Base-by-base conservation (phyloP, 1,140 invertebrate species). In the Wiebesia pumilae region DNA sequence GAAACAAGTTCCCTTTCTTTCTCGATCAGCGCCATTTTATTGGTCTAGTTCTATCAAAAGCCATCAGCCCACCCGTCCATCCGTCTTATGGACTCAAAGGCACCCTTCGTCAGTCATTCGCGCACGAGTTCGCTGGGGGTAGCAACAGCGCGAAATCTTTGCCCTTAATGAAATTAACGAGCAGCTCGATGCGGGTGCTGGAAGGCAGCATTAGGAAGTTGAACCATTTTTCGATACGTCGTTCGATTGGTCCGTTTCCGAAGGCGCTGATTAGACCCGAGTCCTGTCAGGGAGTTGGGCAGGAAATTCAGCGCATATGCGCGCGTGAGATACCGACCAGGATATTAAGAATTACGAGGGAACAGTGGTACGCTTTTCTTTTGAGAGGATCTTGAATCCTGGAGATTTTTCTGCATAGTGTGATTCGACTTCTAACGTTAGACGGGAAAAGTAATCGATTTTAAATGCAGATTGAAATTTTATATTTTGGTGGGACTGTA, bases 141-240 rank as follows among this genome's bases (percentile, higher is more conserved):
- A 73, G n/a, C 24, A 7, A 7, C 27, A 40, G 77, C 84, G 81
- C 43, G 62, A 84, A 84, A 85, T 65, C 69, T 54, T 43, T 43
- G 14, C 40, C 35, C 58, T 71, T 90, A 89, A 90, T 90, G 85
- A 89, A 88, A 90, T 90, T 90, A 90, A 84, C 85, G 81, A 40
- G 81, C 51, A 43, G 78, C 84, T 30, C 47, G 43, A 75, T 24
- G 21, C 7, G 30, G 21, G 16, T 33, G n/a, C 54, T 19, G 0
- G 47, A 35, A 69, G 83, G 65, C 73, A 51, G 38, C 4, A 19
- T 10, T 12, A 75, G 19, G 10, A 75, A 43, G 19, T 77, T 51
- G n/a, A 51, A 51, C n/a, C 40, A 9, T 82, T 77, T 82, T 62
- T 51, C 33, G 9, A 35, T n/a, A 33, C 62, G 30, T 0, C 47